These are phyloP conservation scores for Cephalopachus bancanus DNA, from an alignment of 2,797 vertebrate species.

Conservation along the genomic window DNA sequence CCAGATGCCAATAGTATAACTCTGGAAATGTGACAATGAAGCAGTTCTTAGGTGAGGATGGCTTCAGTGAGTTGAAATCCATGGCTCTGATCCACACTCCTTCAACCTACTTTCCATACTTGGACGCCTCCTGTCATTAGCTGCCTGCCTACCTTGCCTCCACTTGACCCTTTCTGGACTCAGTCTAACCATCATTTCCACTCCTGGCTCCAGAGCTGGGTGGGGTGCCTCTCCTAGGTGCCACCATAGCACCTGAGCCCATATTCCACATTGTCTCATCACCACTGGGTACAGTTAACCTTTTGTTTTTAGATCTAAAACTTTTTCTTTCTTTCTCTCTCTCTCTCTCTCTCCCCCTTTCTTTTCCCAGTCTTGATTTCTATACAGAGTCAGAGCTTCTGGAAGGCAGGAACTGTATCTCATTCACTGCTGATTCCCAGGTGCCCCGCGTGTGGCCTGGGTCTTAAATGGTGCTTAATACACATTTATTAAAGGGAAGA, in stretches of 20 bases:
- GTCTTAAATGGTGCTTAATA: neutral
- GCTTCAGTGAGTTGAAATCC: neutral
- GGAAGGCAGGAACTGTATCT: neutral
- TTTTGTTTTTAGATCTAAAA: neutral
- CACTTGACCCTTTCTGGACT: neutral
- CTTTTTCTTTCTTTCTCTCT: too few species aligned
- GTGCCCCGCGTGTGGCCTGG: neutral
- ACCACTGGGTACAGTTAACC: too few species aligned
- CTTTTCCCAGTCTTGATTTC: neutral
- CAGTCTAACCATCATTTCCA: neutral
- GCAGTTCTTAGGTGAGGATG: neutral
- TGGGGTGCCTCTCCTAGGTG: neutral
- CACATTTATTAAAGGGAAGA: neutral
- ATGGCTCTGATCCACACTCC: neutral
- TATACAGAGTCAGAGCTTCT: constrained; percentile 3
- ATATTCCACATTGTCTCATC: neutral
- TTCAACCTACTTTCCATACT: neutral
- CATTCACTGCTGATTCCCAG: neutral
- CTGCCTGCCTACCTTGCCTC: neutral
- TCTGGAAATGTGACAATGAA: neutral
- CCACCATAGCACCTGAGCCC: neutral
- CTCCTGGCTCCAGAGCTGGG: neutral
- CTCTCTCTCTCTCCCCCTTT: too few species aligned
- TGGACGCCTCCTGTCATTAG: neutral
- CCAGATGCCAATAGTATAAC: neutral